Evolutionary conservation across 2,113 vertebrate species (phyloP), one percentile per base, ranked within the genome.

Genomic region (Corythornis vintsioides): DNA sequence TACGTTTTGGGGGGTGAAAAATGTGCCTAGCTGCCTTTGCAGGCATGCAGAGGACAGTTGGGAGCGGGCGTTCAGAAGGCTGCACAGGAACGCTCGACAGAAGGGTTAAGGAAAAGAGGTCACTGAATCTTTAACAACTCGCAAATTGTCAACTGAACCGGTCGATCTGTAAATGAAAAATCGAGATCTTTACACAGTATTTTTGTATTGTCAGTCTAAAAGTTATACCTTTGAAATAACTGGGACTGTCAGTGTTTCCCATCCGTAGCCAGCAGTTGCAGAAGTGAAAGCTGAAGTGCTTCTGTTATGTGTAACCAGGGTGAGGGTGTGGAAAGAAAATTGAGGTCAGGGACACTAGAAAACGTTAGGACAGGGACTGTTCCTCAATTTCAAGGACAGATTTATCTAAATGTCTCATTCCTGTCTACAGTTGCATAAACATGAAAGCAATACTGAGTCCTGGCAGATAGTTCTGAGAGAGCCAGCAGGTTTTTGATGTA

Each of bases 71-170:
- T 3, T 52, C 55, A 43, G 61, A 56, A 86, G 24, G 69, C 63
- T 47, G 21, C 25, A 3, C 5, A 31, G 63, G 63, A 75, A 17
- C 10, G 42, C 19, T 73, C 47, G 50, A 53, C 35, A 61, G 40
- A 63, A 52, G 28, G 61, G 29, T 57, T 66, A 42, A 66, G 59
- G 38, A 59, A 57, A n/a, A 67, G 28, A 65, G 21, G 7, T 3
- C 20, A 24, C 43, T 2, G 1, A 7, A 11, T 22, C 53, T 24
- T 16, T 60, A 64, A 38, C 26, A 28, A 1, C 57, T 89, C 57
- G 1, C 11, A n/a, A 18, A 21, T 53, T 0, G 17, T 24, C 48
- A 1, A 0, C 13, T 55, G 21, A 26, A 19, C 1, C 66, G 40
- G 18, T 48, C 42, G 57, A 43, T 60, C 1, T 77, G 0, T 22